phyloP scores from a whole-genome alignment of 2,113 vertebrate species.

The Apaloderma vittatum region DNA sequence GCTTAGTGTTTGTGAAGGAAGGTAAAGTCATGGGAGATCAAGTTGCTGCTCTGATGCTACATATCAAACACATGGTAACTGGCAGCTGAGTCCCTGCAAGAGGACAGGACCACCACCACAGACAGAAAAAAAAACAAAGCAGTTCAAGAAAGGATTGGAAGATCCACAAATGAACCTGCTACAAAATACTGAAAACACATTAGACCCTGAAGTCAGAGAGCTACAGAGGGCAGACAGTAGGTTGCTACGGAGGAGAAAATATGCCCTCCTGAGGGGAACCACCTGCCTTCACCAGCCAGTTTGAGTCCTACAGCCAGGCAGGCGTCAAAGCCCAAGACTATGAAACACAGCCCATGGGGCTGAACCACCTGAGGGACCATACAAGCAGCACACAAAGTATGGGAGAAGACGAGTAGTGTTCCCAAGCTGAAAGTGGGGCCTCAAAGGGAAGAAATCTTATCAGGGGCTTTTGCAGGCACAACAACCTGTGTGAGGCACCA shows the following conservation, averaged over 20 bases:
- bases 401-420: background rate
- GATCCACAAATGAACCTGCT: background rate
- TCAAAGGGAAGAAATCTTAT: background rate
- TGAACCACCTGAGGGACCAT: background rate
- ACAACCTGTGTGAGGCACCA: background rate
- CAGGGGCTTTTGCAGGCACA: background rate
- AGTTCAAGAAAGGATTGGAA: background rate
- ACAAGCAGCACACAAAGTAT: background rate
- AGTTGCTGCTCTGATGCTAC: background rate
- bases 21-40: background rate
- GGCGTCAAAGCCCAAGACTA: background rate
- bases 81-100: background rate
- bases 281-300: background rate
- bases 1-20: background rate
- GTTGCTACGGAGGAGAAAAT: background rate
- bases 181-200: background rate
- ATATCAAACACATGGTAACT: background rate
- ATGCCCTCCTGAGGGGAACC: background rate
- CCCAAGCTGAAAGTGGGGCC: background rate
- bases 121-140: background rate
- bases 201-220: background rate
- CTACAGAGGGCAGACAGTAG: background rate
- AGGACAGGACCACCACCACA: background rate
- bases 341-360: rapidly evolving
- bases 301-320: background rate